Evolutionary conservation across 2,113 vertebrate species (phyloP).

Genomic region (Ophthalmolycus amberensis): DNA sequence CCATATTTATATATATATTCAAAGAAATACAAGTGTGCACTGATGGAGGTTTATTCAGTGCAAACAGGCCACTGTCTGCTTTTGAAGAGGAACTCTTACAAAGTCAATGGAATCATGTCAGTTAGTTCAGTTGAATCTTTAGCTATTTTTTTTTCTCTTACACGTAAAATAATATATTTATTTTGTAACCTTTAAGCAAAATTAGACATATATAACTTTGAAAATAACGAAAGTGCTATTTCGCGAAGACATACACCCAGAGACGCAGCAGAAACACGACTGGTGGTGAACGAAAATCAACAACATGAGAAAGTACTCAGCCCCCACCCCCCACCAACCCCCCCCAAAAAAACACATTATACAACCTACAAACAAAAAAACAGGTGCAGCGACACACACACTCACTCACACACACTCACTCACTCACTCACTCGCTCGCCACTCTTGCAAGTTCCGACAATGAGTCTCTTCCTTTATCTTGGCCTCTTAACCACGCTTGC

Average conservation of each 20-base stretch:
- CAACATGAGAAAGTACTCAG: slow-evolving; percentile 73
- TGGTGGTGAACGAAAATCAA: slow-evolving; percentile 80
- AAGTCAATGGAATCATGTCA: slow-evolving; percentile 86
- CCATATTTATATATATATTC: slow-evolving; percentile 86
- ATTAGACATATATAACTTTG: slow-evolving; percentile 87
- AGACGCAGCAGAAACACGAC: slow-evolving; percentile 84
- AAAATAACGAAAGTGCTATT: slow-evolving; percentile 87
- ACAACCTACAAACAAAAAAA: slow-evolving; percentile 73
- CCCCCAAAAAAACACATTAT: slow-evolving; percentile 49
- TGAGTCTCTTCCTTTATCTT: slow-evolving; percentile 60
- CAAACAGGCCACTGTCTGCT: slow-evolving; percentile 85
- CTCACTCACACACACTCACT: slow-evolving; percentile 9
- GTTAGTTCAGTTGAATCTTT: slow-evolving; percentile 87
- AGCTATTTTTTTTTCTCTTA: slow-evolving; percentile 86
- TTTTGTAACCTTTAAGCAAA: slow-evolving; percentile 87
- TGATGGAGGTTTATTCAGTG: slow-evolving; percentile 81
- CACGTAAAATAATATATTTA: slow-evolving; percentile 88
- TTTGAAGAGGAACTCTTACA: slow-evolving; percentile 80
- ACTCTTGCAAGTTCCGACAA: slow-evolving; percentile 52
- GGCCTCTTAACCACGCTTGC: slow-evolving; percentile 28
- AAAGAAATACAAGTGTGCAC: slow-evolving; percentile 85
- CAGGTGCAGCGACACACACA: slow-evolving; percentile 54
- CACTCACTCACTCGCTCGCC: slow-evolving; percentile 22
- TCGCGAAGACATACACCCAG: slow-evolving; percentile 84
- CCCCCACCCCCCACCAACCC: slow-evolving; percentile 25